These are phyloP conservation scores for Dendrolimus pini DNA, from an alignment of 2,888 invertebrate species.

Conservation along the genomic window DNA sequence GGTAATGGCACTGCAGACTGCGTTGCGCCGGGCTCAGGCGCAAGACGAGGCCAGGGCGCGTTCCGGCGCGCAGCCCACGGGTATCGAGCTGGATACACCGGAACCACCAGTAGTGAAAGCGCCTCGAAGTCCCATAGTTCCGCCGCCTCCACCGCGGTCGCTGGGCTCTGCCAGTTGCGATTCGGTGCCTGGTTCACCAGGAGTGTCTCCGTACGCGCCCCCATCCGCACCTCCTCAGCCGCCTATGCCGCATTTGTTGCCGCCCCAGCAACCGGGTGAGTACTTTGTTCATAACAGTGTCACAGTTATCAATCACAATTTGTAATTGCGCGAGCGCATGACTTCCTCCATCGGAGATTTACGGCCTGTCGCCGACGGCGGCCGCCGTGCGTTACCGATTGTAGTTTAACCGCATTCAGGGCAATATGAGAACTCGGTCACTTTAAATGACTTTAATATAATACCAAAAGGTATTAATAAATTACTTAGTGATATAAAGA, in stretches of 20 bases:
- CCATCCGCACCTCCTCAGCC: constrained; percentile 78
- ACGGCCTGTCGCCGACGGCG: neutral
- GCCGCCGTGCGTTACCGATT: neutral
- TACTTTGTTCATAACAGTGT: constrained; percentile 11
- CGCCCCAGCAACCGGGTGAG: constrained; percentile 67
- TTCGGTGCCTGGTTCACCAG: constrained; percentile 63
- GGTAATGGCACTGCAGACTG: constrained; percentile 93
- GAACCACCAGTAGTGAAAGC: constrained; percentile 66
- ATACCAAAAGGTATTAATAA: too few species aligned
- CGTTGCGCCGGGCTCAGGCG: constrained; percentile 87
- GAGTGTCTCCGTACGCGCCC: constrained; percentile 57
- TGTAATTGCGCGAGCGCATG: neutral
- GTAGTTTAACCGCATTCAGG: neutral
- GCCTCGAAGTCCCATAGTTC: constrained; percentile 51
- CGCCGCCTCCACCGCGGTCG: constrained; percentile 46
- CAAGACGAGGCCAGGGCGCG: constrained; percentile 85
- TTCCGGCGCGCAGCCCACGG: constrained; percentile 53
- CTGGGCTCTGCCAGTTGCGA: constrained; percentile 60
- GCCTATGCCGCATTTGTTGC: constrained; percentile 68
- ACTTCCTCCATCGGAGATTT: constrained; percentile 5
- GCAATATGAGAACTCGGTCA: neutral
- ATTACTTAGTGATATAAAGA: too few species aligned
- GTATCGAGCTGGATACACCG: constrained; percentile 62
- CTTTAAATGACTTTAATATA: too few species aligned
- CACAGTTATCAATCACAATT: neutral